A percentile compares a stretch with the other conserved stretches of the same genome.
phyloP scores from a whole-genome alignment of 2,797 vertebrate genomes.

The Hypotaenidia philippensis region DNA sequence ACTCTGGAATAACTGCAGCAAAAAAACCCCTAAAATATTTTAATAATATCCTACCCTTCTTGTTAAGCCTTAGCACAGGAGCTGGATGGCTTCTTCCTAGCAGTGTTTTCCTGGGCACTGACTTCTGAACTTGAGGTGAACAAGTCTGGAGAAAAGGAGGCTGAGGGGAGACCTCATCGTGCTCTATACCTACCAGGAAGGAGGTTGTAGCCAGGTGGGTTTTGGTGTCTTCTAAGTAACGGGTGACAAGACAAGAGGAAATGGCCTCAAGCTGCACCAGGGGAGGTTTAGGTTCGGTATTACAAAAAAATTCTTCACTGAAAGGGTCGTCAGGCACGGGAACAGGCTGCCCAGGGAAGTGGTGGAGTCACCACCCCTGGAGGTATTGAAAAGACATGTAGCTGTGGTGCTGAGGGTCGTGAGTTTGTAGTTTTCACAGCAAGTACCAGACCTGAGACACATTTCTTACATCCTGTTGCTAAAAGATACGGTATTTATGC shows the following conservation, averaged over 20 bases:
- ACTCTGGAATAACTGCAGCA: not conserved
- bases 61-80: not conserved
- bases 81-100: not conserved
- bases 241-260: too few relatives aligned
- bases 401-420: not conserved
- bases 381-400: not conserved
- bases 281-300: too few relatives aligned
- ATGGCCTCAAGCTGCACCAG: too few relatives aligned
- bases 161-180: too few relatives aligned
- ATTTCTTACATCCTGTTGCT: not conserved
- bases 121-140: not conserved
- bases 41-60: not conserved
- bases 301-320: too few relatives aligned
- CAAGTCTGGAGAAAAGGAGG: not conserved
- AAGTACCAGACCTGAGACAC: not conserved
- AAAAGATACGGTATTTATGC: not conserved
- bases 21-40: not conserved
- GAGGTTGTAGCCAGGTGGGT: too few relatives aligned
- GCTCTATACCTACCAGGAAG: too few relatives aligned
- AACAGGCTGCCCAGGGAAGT: too few relatives aligned
- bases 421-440: not conserved
- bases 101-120: not conserved
- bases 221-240: too few relatives aligned
- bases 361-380: accelerated
- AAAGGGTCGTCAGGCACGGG: too few relatives aligned